Evolutionary conservation across 2,888 invertebrate genomes (phyloP).

Genomic region (Xanthostigma xanthostigma): DNA sequence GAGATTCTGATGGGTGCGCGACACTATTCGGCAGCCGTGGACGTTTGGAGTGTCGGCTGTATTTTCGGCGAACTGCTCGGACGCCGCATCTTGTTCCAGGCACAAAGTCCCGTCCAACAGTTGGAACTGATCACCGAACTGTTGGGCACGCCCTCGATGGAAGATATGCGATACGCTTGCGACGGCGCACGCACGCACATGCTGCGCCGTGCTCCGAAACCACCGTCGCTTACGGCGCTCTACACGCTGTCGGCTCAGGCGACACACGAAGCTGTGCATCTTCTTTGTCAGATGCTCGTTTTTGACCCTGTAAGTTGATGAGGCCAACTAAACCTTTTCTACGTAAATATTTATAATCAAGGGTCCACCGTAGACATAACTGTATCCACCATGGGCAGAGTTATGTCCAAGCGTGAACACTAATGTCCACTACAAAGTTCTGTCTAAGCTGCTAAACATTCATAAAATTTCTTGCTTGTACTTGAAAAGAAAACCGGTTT

Average conservation of each 20-base stretch:
- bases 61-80: slow-evolving; percentile 97
- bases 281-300: slow-evolving; percentile 92
- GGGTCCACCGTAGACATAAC: too few relatives aligned
- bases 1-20: slow-evolving; percentile 98
- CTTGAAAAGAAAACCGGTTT: too few relatives aligned
- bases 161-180: slow-evolving; percentile 95
- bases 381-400: too few relatives aligned
- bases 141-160: slow-evolving; percentile 85
- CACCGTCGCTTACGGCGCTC: slow-evolving; percentile 74
- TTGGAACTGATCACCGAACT: slow-evolving; percentile 95
- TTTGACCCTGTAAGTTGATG: slow-evolving; percentile 82
- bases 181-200: slow-evolving; percentile 89
- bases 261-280: slow-evolving; percentile 95
- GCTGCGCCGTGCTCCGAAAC: slow-evolving; percentile 74
- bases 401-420: too few relatives aligned
- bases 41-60: slow-evolving; percentile 99
- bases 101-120: slow-evolving; percentile 93
- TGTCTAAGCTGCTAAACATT: too few relatives aligned
- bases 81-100: slow-evolving; percentile 92
- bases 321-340: not conserved
- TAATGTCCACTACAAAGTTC: too few relatives aligned
- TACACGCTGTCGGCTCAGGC: slow-evolving; percentile 83
- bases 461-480: too few relatives aligned
- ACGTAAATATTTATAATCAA: too few relatives aligned
- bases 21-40: slow-evolving; percentile 92